Evolutionary conservation across 2,888 invertebrate genomes (phyloP).

Genomic region (Eupeodes luniger): DNA sequence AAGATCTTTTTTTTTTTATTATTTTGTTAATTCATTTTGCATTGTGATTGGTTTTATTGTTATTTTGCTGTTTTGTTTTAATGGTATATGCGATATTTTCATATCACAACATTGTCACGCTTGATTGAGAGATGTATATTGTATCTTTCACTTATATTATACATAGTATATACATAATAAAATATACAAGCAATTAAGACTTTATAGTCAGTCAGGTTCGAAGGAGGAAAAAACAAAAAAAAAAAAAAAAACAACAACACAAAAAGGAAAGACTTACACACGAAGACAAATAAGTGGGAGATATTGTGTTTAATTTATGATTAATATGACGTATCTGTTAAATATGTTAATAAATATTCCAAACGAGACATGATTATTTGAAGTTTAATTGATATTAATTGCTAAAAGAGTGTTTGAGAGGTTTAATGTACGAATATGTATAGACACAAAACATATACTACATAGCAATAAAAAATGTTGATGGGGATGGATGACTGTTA

Average conservation of each 20-base stretch:
- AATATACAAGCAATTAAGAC: constrained; percentile 62
- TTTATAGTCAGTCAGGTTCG: constrained; percentile 23
- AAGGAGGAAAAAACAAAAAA: not conserved
- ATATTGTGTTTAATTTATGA: constrained; percentile 71
- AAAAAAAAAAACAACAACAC: not conserved
- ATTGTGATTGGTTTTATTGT: constrained; percentile 52
- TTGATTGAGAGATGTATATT: constrained; percentile 66
- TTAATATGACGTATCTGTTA: constrained; percentile 72
- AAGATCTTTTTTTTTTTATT: constrained; percentile 25
- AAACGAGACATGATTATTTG: constrained; percentile 65
- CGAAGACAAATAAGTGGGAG: constrained; percentile 60
- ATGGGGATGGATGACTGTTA: constrained; percentile 32
- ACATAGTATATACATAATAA: not conserved
- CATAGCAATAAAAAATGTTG: not conserved
- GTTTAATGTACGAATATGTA: constrained; percentile 8
- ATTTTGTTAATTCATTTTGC: constrained; percentile 38
- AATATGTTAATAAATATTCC: constrained; percentile 69
- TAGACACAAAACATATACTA: no score
- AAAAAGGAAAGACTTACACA: not conserved
- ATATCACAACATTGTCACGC: constrained; percentile 61
- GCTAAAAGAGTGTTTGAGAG: constrained; percentile 23
- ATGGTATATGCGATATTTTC: constrained; percentile 55
- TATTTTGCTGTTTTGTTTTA: constrained; percentile 15
- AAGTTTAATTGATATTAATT: constrained; percentile 64
- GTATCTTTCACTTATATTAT: constrained; percentile 9